Percentiles rank a stretch among this genome's conserved stretches.
phyloP scores from a whole-genome alignment of 2,888 invertebrate genomes.

The Dusona sp. region DNA sequence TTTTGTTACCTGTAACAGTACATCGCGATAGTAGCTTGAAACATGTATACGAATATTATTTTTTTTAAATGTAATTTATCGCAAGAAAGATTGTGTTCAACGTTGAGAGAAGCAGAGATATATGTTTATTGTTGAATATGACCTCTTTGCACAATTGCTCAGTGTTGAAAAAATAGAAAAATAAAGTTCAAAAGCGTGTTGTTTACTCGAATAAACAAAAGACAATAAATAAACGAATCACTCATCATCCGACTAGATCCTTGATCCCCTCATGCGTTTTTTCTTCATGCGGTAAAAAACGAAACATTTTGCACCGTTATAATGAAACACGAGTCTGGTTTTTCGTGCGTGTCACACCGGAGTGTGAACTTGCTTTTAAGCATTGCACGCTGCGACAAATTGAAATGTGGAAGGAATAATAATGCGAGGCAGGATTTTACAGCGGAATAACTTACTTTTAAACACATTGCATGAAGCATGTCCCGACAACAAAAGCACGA shows the following conservation, averaged over 20 bases:
- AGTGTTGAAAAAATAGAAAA: constrained; percentile 16
- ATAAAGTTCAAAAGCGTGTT: constrained; percentile 35
- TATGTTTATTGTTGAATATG: constrained; percentile 39
- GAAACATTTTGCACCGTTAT: constrained; percentile 18
- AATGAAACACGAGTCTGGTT: constrained; percentile 10
- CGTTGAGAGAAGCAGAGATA: constrained; percentile 18
- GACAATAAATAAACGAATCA: constrained; percentile 12
- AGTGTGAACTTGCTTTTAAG: constrained; percentile 32
- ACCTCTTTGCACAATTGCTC: not conserved
- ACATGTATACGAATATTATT: constrained; percentile 29
- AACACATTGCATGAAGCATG: constrained; percentile 60
- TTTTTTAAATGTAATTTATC: constrained; percentile 28
- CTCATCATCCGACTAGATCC: constrained; percentile 32
- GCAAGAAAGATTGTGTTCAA: constrained; percentile 10
- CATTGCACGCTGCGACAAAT: constrained; percentile 32
- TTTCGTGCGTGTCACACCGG: constrained; percentile 3
- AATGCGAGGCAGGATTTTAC: not conserved
- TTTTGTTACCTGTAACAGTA: constrained; percentile 34
- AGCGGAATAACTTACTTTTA: not conserved
- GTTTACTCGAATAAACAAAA: constrained; percentile 3
- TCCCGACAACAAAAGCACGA: not conserved
- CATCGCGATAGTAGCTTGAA: constrained; percentile 9
- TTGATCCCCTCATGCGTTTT: constrained; percentile 26
- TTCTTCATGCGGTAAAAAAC: constrained; percentile 21
- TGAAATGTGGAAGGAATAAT: not conserved